phyloP scores from a whole-genome alignment of 2,113 vertebrate species.

The Caranx melampygus region DNA sequence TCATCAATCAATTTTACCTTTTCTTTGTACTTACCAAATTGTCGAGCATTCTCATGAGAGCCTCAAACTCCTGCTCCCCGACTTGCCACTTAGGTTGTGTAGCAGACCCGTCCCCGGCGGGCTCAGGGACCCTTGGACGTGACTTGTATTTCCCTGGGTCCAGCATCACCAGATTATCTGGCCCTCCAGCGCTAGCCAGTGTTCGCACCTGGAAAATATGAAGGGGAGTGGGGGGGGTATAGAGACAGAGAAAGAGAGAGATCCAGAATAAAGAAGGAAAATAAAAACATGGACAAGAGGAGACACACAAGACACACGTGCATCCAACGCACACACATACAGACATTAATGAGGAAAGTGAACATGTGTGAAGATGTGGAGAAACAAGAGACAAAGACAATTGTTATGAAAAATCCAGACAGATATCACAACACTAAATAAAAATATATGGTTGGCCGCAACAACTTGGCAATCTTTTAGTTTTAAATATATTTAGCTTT shows the following conservation, averaged over 20 bases:
- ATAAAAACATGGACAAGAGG: slow-evolving; percentile 14
- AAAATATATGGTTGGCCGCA: neutral
- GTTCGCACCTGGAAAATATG: slow-evolving; percentile 90
- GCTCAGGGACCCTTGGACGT: slow-evolving; percentile 87
- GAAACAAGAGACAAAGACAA: slow-evolving; percentile 51
- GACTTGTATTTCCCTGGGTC: slow-evolving; percentile 95
- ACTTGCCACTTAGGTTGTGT: slow-evolving; percentile 92
- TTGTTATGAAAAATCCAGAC: slow-evolving; percentile 47
- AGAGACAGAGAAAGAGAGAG: slow-evolving; percentile 33
- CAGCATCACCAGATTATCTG: slow-evolving; percentile 96
- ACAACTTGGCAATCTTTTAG: neutral
- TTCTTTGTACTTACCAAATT: slow-evolving; percentile 89
- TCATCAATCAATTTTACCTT: neutral
- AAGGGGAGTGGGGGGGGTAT: neutral
- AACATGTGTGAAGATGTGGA: slow-evolving; percentile 34
- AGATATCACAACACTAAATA: slow-evolving; percentile 15
- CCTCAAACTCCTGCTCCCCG: slow-evolving; percentile 98
- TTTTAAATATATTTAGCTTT: neutral
- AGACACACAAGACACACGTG: slow-evolving; percentile 13
- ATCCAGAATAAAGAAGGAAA: slow-evolving; percentile 19
- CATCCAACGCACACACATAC: slow-evolving; percentile 10
- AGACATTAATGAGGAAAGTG: slow-evolving; percentile 34
- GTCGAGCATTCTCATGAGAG: slow-evolving; percentile 98
- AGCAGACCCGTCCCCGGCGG: slow-evolving; percentile 85
- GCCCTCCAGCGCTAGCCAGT: slow-evolving; percentile 95